These are phyloP conservation scores for Myotis lucifugus DNA, from an alignment of 2,113 vertebrate species.

Conservation along the genomic window DNA sequence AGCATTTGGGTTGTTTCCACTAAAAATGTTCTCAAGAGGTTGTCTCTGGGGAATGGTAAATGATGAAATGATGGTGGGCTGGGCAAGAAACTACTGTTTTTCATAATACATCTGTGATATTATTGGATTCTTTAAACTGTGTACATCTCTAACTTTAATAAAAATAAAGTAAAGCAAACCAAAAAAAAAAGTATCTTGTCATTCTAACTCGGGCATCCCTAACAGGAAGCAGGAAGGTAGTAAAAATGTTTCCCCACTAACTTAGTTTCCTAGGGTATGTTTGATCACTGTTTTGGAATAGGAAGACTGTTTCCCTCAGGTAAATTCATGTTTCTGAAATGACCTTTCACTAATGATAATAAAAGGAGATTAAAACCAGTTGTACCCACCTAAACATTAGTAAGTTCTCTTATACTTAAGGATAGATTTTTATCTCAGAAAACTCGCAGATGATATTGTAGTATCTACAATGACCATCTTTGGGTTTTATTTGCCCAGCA, in stretches of 20 bases:
- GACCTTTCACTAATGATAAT: neutral
- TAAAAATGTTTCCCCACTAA: conserved; percentile 13
- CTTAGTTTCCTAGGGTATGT: neutral
- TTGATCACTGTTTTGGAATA: neutral
- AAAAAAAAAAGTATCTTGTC: neutral
- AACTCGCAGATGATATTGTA: neutral
- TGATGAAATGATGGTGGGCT: neutral
- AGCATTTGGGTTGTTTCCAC: no score
- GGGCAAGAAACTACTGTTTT: neutral
- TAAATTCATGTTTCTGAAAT: conserved; percentile 5
- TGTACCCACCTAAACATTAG: neutral
- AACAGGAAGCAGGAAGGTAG: neutral
- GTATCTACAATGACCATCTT: neutral
- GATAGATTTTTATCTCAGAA: neutral
- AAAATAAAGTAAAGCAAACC: neutral
- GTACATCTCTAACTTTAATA: neutral
- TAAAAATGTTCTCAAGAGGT: neutral
- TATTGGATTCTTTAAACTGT: neutral
- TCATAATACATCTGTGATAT: conserved; percentile 17
- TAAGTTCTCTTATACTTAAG: neutral
- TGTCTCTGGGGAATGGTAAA: conserved; percentile 17
- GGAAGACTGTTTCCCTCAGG: neutral
- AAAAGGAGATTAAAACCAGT: neutral
- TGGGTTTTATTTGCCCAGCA: neutral
- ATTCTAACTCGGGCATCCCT: neutral